Evolutionary conservation across 2,797 vertebrate species (phyloP).

Genomic region (Potorous gilbertii): DNA sequence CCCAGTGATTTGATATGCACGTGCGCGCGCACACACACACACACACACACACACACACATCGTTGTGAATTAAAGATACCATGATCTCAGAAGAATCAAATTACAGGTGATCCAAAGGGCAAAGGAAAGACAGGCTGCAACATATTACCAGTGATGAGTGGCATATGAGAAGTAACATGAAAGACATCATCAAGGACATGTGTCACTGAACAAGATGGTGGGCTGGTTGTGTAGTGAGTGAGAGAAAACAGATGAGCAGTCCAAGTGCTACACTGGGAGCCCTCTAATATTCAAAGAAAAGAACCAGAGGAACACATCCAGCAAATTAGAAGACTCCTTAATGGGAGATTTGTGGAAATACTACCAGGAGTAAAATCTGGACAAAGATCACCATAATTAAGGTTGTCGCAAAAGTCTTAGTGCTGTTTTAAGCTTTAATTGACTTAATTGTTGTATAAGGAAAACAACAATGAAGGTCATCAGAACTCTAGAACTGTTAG

Average conservation of each 20-base stretch:
- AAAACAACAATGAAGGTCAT: background rate
- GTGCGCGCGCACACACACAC: too few relatives aligned
- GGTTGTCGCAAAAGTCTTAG: background rate
- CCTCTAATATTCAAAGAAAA: background rate
- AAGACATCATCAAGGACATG: background rate
- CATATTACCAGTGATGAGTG: background rate
- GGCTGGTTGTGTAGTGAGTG: background rate
- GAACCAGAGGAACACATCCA: background rate
- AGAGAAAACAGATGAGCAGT: background rate
- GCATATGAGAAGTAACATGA: background rate
- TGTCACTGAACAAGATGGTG: background rate
- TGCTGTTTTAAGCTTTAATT: background rate
- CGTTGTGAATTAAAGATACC: background rate
- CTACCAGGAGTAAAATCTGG: background rate
- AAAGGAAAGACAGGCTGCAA: background rate
- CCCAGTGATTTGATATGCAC: background rate
- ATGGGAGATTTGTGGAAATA: background rate
- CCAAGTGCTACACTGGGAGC: background rate
- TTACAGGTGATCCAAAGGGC: constrained; percentile 1
- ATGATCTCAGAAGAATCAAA: background rate
- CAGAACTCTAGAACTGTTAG: background rate
- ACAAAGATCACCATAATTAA: background rate
- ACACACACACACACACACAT: background rate
- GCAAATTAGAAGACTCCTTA: background rate
- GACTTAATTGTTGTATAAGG: background rate